These are phyloP conservation scores for Hypotaenidia philippensis DNA, from an alignment of 2,797 vertebrate species.

Conservation along the genomic window DNA sequence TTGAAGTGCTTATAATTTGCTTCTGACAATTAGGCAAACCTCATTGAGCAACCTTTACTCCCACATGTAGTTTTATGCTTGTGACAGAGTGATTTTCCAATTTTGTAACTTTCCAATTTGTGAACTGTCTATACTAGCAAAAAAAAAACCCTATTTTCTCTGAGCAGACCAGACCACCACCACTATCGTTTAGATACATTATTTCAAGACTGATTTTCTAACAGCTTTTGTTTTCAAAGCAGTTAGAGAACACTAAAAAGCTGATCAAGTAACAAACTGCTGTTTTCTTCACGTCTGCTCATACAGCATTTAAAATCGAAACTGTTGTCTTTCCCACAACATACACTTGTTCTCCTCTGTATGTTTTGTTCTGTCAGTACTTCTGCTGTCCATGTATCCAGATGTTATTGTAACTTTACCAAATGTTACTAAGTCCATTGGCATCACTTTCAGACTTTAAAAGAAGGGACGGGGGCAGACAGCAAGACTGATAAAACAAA, in stretches of 20 bases:
- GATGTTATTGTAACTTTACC: not conserved
- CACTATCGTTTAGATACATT: rapidly evolving
- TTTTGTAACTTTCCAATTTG: not conserved
- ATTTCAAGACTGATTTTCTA: not conserved
- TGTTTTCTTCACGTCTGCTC: not conserved
- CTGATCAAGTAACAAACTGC: rapidly evolving
- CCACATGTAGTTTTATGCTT: not conserved
- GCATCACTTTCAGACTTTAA: not conserved
- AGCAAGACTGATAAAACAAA: not conserved
- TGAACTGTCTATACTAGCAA: not conserved
- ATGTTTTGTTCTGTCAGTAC: not conserved
- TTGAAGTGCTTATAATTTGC: not conserved
- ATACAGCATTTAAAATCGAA: not conserved
- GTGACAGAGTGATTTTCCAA: not conserved
- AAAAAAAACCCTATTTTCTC: not conserved
- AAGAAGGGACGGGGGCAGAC: rapidly evolving
- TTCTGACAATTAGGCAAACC: not conserved
- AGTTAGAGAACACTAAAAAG: not conserved
- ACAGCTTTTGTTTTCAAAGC: not conserved
- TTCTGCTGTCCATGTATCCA: not conserved
- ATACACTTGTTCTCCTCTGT: not conserved
- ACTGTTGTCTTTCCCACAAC: not conserved
- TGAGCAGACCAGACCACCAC: not conserved
- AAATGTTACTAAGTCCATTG: not conserved
- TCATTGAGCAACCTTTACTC: not conserved